These are phyloP conservation scores for Antheraea assamensis DNA, from an alignment of 2,888 invertebrate genomes.

Conservation along the genomic window DNA sequence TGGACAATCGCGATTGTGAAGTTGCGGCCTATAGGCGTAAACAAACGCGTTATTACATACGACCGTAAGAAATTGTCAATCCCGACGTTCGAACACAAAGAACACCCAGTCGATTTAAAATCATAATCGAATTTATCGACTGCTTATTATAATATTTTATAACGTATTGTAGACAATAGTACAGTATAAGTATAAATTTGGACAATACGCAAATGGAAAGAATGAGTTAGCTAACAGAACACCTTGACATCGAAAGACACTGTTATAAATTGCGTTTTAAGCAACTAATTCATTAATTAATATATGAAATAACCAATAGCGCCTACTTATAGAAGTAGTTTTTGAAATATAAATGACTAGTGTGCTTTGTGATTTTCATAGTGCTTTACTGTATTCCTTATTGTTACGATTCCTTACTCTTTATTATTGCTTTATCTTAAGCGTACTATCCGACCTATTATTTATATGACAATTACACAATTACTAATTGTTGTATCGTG, in stretches of 20 bases:
- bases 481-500: too few species aligned
- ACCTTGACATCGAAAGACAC: not conserved
- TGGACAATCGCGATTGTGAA: conserved; percentile 32
- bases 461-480: too few species aligned
- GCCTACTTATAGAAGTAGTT: too few species aligned
- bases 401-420: too few species aligned
- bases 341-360: too few species aligned
- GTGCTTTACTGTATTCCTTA: too few species aligned
- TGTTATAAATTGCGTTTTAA: not conserved
- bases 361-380: too few species aligned
- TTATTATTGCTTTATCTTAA: too few species aligned
- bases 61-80: not conserved
- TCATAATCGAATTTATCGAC: not conserved
- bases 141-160: not conserved
- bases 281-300: too few species aligned
- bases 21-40: not conserved
- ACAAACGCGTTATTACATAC: not conserved
- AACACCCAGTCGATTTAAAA: not conserved
- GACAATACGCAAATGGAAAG: not conserved
- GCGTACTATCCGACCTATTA: too few species aligned
- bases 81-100: not conserved
- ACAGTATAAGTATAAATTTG: not conserved
- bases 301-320: too few species aligned
- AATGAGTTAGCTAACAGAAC: not conserved
- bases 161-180: not conserved